Evolutionary conservation across 1,140 invertebrate genomes (phyloP), one percentile per base, ranked within the genome.

Genomic region (Heliconius hewitsoni): DNA sequence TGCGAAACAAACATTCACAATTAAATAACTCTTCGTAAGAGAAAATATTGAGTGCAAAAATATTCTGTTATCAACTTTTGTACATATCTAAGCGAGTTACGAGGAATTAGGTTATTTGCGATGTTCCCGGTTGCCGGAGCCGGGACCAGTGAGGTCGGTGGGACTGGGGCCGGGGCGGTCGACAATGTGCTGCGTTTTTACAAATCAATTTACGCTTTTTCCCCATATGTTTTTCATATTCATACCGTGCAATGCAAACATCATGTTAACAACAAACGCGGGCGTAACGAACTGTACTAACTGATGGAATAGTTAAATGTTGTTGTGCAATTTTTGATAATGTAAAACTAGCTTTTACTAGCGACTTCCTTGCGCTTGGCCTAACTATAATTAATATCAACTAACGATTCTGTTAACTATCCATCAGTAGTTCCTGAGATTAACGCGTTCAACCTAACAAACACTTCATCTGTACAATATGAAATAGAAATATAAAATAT

Each of bases 31-130:
- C 70, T 13, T 76, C 66, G 30, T 52, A 42, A 37, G 55, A 73
- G 55, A 66, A 79, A 79, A 79, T 79, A 79, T 79, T n/a, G 50
- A 39, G 19, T 19, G 55, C 18, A 74, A 70, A 71, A 71, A 76
- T 76, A 76, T 76, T 76, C 34, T 79, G 52, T 76, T 50, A 76
- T 72, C 46, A 74, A 79, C 30, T 74, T 79, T 79, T 70, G 46
- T 30, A 74, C 74, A 60, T n/a, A 50, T 79, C 72, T 71, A 71
- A 74, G 74, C 74, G 57, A 76, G 60, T 76, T 76, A 76, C 11
- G 60, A 66, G 60, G 60, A 66, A 66, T 66, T 66, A 66, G 60
- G 60, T 66, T 66, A 27, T 66, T 66, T 66, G 27, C 60, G 60
- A 66, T 66, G 60, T 66, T 66, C 60, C 60, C 60, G 60, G 60